phyloP scores from a whole-genome alignment of 2,888 invertebrate genomes.

The Cloeon dipterum region DNA sequence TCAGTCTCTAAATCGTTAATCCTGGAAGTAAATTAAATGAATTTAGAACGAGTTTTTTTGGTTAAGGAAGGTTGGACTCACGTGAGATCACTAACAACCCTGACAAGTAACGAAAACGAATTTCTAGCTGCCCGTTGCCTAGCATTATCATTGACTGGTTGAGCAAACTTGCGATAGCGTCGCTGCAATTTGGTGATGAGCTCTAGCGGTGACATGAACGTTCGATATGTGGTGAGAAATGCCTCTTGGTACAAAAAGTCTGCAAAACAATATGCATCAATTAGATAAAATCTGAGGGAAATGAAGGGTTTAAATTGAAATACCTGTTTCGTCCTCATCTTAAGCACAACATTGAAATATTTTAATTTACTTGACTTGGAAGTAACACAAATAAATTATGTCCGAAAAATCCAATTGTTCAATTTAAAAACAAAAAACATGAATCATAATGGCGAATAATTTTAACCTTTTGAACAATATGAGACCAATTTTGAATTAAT shows the following conservation, averaged over 20 bases:
- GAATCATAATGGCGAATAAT: neutral
- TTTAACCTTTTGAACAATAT: neutral
- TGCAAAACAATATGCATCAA: constrained; percentile 17
- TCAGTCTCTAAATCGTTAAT: constrained; percentile 63
- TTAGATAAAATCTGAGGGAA: constrained; percentile 4
- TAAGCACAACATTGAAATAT: constrained; percentile 9
- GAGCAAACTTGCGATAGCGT: constrained; percentile 51
- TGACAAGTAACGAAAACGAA: constrained; percentile 75
- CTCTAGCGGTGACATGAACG: constrained; percentile 73
- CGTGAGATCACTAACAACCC: constrained; percentile 93
- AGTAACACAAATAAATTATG: too few relatives aligned
- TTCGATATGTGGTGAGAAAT: constrained; percentile 91
- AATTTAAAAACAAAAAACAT: neutral
- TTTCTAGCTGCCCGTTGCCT: constrained; percentile 60
- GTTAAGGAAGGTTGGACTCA: constrained; percentile 25
- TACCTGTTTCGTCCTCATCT: constrained; percentile 26
- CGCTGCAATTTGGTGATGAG: constrained; percentile 68
- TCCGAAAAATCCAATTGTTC: neutral
- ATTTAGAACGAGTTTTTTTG: neutral
- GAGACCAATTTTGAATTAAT: neutral
- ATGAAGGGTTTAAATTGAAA: constrained; percentile 2
- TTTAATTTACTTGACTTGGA: too few relatives aligned
- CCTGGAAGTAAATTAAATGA: constrained; percentile 22
- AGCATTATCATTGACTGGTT: constrained; percentile 32
- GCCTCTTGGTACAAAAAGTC: constrained; percentile 93